Evolutionary conservation across 2,888 invertebrate genomes (phyloP).

Genomic region (Caenorhabditis drosophilae): DNA sequence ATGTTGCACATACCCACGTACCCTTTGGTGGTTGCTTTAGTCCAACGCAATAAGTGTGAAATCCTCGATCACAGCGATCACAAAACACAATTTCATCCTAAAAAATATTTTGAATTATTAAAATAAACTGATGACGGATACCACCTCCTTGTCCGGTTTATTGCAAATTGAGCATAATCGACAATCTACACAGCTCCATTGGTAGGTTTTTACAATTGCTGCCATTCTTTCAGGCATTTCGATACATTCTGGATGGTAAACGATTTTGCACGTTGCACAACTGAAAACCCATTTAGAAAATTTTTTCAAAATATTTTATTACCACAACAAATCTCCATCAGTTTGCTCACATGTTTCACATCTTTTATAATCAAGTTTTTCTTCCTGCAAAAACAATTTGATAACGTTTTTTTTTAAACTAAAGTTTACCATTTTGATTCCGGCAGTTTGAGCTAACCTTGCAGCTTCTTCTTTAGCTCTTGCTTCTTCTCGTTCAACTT

Average conservation of each 20-base stretch:
- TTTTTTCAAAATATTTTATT: neutral
- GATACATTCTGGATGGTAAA: conserved; percentile 82
- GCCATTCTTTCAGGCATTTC: conserved; percentile 84
- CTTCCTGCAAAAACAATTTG: neutral
- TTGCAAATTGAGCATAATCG: conserved; percentile 86
- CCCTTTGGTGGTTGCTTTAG: conserved; percentile 82
- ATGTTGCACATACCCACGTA: conserved; percentile 76
- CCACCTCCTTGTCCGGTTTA: conserved; percentile 79
- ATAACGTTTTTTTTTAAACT: too few relatives aligned
- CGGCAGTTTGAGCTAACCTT: too few relatives aligned
- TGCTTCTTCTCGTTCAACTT: neutral
- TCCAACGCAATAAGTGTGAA: conserved; percentile 89
- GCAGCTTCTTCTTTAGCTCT: neutral
- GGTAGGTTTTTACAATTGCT: conserved; percentile 78
- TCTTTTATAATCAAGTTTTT: neutral
- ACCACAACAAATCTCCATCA: conserved; percentile 1
- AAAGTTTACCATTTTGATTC: too few relatives aligned
- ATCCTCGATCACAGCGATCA: conserved; percentile 90
- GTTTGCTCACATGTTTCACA: conserved; percentile 1
- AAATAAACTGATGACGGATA: neutral
- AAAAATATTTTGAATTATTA: conserved; percentile 3
- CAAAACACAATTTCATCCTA: conserved; percentile 88
- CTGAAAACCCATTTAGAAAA: conserved; percentile 8
- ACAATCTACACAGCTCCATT: conserved; percentile 92
- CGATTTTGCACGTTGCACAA: conserved; percentile 44